Percentiles rank a stretch among this genome's conserved stretches.
phyloP scores from a whole-genome alignment of 2,113 vertebrate genomes.

The Excalfactoria chinensis region DNA sequence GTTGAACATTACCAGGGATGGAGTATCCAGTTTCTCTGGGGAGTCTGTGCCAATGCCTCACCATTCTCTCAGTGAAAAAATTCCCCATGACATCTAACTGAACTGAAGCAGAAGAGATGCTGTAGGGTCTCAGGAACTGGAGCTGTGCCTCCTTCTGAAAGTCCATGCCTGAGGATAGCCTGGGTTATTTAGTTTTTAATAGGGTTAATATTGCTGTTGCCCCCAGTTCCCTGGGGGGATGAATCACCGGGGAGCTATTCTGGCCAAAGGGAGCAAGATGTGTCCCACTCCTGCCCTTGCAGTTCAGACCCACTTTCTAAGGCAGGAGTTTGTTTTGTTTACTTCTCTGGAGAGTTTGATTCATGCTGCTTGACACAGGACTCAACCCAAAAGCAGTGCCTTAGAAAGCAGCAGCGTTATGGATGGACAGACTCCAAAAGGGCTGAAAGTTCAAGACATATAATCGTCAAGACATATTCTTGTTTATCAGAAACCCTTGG shows the following conservation, averaged over 20 bases:
- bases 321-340: not conserved
- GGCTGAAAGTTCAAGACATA: conserved; percentile 14
- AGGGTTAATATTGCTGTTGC: not conserved
- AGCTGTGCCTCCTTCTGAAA: not conserved
- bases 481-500: conserved; percentile 23
- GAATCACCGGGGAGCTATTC: not conserved
- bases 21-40: too few relatives aligned
- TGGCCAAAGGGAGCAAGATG: not conserved
- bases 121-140: not conserved
- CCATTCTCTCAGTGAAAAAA: too few relatives aligned
- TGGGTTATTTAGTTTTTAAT: not conserved
- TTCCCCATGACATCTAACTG: not conserved
- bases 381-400: not conserved
- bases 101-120: not conserved
- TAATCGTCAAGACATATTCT: not conserved
- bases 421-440: conserved; percentile 15
- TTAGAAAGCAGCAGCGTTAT: conserved; percentile 16
- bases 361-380: not conserved
- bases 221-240: not conserved
- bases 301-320: conserved; percentile 21
- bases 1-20: too few relatives aligned
- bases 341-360: conserved; percentile 20
- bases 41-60: too few relatives aligned
- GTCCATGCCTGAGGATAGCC: not conserved
- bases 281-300: not conserved